Percentiles rank a stretch among this genome's conserved stretches.
phyloP scores from a whole-genome alignment of 2,797 vertebrate genomes.

The Chlorospingus semifuscus region DNA sequence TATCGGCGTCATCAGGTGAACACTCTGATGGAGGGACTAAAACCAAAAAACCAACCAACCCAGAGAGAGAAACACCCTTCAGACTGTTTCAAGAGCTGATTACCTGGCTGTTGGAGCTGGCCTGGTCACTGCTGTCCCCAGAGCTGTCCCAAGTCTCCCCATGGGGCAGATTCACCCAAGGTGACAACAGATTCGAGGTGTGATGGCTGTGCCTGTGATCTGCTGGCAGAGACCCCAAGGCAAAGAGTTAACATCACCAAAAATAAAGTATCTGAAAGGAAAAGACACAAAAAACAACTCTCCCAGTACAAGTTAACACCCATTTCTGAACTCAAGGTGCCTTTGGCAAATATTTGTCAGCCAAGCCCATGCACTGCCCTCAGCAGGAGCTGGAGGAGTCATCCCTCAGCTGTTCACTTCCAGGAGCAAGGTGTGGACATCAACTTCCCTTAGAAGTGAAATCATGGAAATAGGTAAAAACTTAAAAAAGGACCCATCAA shows the following conservation, averaged over 20 bases:
- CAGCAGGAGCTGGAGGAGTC: background rate
- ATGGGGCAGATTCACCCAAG: fast-evolving
- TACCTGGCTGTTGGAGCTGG: background rate
- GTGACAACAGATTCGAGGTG: background rate
- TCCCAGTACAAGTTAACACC: fast-evolving
- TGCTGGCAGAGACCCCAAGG: background rate
- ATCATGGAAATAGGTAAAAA: background rate
- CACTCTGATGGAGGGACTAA: background rate
- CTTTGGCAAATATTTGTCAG: background rate
- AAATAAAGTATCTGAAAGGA: background rate
- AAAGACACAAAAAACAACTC: fast-evolving
- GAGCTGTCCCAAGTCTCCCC: fast-evolving
- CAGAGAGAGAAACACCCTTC: fast-evolving
- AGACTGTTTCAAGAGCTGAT: fast-evolving
- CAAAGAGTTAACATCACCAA: background rate
- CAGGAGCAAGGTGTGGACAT: background rate
- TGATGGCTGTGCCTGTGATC: fast-evolving
- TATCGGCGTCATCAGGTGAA: fast-evolving
- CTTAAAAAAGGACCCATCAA: background rate
- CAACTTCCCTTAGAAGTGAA: background rate
- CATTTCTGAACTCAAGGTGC: fast-evolving
- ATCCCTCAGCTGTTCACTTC: too few relatives aligned
- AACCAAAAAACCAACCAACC: background rate
- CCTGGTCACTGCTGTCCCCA: background rate
- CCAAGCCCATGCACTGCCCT: fast-evolving